Evolutionary conservation across 2,113 vertebrate genomes (phyloP).

Genomic region (Ammospiza nelsoni): DNA sequence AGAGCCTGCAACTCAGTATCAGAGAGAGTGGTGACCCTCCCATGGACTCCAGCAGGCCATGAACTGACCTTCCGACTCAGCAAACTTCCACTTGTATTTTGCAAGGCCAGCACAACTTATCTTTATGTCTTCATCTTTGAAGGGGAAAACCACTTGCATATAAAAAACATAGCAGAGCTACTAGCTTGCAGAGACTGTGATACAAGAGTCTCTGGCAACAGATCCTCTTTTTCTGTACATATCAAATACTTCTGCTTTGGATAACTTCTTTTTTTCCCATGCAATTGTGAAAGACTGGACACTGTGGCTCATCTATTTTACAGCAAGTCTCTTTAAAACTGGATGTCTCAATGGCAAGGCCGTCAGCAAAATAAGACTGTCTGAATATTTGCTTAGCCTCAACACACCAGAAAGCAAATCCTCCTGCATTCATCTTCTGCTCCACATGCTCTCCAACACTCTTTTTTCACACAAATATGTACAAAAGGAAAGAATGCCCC

Average conservation of each 20-base stretch:
- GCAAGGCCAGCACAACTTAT: not conserved
- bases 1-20: not conserved
- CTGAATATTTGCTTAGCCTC: conserved; percentile 30
- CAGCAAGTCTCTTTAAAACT: not conserved
- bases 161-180: rapidly evolving
- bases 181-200: not conserved
- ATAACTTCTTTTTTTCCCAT: not conserved
- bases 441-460: not conserved
- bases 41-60: not conserved
- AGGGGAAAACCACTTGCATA: not conserved
- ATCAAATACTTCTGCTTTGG: not conserved
- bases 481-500: not conserved
- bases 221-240: not conserved
- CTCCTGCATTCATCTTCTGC: not conserved
- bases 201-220: not conserved
- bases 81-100: not conserved
- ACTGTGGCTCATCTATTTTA: not conserved
- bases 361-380: not conserved
- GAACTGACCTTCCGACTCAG: not conserved
- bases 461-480: not conserved
- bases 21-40: not conserved
- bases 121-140: not conserved
- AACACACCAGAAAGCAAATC: not conserved
- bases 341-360: not conserved
- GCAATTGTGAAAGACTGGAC: not conserved